Conservation (phyloP, 2,113 vertebrate genomes). For the Dipodomys merriami region DNA sequence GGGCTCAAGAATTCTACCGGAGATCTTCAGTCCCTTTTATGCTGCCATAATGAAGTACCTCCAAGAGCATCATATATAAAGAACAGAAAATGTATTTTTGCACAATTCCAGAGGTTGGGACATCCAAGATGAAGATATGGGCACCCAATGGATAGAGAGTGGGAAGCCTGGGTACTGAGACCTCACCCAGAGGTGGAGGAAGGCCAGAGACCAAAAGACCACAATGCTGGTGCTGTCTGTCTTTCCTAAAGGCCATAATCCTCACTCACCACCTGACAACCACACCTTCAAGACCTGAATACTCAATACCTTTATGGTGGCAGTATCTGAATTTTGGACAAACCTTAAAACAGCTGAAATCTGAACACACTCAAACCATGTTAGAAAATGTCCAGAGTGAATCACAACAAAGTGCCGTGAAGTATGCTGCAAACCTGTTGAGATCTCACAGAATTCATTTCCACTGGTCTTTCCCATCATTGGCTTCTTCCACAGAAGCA, state of each 20-base stretch:
- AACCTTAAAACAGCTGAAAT: background rate
- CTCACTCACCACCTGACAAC: background rate
- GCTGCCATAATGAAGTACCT: background rate
- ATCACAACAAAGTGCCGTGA: too few relatives aligned
- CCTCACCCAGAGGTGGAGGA: too few relatives aligned
- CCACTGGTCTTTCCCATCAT: background rate
- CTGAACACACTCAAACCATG: background rate
- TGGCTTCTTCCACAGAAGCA: background rate
- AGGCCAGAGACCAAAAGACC: too few relatives aligned
- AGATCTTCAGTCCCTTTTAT: background rate
- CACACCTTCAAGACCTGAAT: background rate
- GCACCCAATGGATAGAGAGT: too few relatives aligned
- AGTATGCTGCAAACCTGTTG: too few relatives aligned
- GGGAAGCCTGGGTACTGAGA: too few relatives aligned
- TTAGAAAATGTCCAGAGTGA: background rate
- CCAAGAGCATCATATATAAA: background rate
- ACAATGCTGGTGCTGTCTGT: too few relatives aligned
- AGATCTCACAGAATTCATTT: background rate
- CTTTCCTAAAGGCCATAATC: too few relatives aligned
- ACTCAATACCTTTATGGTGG: background rate
- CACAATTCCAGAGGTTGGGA: background rate
- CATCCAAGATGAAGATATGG: background rate
- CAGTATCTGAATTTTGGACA: background rate
- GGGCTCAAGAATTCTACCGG: background rate
- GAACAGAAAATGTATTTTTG: background rate